These are phyloP conservation scores for Brienomyrus longianalis DNA, from an alignment of 2,113 vertebrate species.

Conservation along the genomic window DNA sequence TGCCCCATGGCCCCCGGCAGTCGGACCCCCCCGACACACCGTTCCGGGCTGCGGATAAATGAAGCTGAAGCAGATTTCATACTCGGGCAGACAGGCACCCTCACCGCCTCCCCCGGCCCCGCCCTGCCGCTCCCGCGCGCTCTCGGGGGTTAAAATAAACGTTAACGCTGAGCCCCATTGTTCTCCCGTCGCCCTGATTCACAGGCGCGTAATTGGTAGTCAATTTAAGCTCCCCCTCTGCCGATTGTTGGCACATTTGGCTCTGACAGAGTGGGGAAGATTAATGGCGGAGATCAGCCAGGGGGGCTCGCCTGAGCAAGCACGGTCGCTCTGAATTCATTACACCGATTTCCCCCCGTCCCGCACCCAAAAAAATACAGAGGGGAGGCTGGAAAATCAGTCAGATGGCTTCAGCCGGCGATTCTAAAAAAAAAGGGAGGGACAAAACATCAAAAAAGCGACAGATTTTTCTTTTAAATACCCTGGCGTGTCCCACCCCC, in stretches of 20 bases:
- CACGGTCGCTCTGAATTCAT: conserved; percentile 75
- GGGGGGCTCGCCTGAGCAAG: conserved; percentile 67
- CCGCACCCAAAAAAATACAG: conserved; percentile 49
- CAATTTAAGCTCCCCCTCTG: conserved; percentile 72
- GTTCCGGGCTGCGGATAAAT: conserved; percentile 29
- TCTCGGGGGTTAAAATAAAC: conserved; percentile 68
- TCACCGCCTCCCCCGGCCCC: conserved; percentile 14
- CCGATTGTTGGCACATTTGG: conserved; percentile 72
- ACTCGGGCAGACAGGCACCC: conserved; percentile 39
- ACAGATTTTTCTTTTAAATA: conserved; percentile 24
- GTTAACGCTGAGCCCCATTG: conserved; percentile 63
- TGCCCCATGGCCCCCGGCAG: neutral
- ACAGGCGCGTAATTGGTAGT: conserved; percentile 78
- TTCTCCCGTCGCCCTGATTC: conserved; percentile 63
- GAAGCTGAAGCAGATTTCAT: conserved; percentile 42
- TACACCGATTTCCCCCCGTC: conserved; percentile 74
- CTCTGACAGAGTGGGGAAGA: conserved; percentile 78
- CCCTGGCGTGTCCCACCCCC: neutral
- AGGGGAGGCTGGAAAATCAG: conserved; percentile 7
- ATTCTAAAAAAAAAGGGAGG: conserved; percentile 33
- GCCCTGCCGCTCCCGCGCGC: conserved; percentile 36
- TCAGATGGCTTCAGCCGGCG: conserved; percentile 16
- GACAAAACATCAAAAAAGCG: conserved; percentile 21
- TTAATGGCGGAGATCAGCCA: conserved; percentile 69
- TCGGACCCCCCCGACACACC: neutral